Evolutionary conservation across 1,140 invertebrate genomes (phyloP).

Genomic region (Calliphora vicina): DNA sequence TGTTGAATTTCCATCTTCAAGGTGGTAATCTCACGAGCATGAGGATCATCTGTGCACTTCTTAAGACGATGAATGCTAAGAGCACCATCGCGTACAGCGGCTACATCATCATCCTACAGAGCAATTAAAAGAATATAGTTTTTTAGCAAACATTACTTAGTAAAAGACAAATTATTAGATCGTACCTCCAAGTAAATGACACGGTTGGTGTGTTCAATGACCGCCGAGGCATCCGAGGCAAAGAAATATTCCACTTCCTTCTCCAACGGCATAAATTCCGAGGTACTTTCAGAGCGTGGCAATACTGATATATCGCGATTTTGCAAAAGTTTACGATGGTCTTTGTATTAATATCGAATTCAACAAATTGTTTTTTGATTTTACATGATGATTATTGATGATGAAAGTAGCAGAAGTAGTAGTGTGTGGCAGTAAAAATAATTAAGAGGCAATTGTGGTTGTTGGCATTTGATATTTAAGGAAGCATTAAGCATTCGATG

Average conservation of each 20-base stretch:
- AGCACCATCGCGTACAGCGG: constrained; percentile 87
- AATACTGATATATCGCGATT: constrained; percentile 68
- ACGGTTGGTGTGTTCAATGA: constrained; percentile 98
- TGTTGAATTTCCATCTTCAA: constrained; percentile 99
- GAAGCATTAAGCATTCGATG: background rate
- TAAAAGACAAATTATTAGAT: background rate
- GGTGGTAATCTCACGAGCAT: constrained; percentile 94
- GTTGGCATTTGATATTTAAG: background rate
- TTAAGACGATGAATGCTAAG: constrained; percentile 93
- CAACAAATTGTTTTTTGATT: constrained; percentile 38
- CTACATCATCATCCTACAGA: constrained; percentile 80
- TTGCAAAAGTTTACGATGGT: constrained; percentile 74
- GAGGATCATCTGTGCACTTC: constrained; percentile 81
- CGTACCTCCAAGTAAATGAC: constrained; percentile 87
- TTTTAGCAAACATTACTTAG: background rate
- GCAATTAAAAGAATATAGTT: background rate
- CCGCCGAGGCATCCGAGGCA: constrained; percentile 97
- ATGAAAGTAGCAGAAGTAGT: background rate
- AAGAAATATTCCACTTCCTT: constrained; percentile 99
- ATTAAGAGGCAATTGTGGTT: background rate
- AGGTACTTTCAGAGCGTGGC: constrained; percentile 80
- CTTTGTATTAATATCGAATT: constrained; percentile 69
- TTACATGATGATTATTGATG: constrained; percentile 21
- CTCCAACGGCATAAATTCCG: constrained; percentile 90
- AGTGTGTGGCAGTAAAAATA: background rate